phyloP scores from a whole-genome alignment of 2,797 vertebrate genomes.

The Carcharodon carcharias region DNA sequence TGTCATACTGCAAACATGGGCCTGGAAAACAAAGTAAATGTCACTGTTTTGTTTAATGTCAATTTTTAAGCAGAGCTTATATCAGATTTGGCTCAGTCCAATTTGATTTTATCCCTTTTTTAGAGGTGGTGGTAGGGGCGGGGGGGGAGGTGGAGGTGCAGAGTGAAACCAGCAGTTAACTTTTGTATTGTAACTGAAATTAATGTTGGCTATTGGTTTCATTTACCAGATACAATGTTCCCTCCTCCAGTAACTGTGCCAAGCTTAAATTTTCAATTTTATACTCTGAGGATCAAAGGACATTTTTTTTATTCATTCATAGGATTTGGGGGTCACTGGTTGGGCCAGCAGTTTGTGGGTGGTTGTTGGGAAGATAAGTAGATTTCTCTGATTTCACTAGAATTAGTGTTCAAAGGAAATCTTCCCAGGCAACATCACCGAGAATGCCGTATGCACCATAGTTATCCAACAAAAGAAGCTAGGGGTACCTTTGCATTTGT shows the following conservation, averaged over 20 bases:
- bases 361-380: no score
- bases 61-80: neutral
- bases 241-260: neutral
- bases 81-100: neutral
- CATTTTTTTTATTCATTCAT: neutral
- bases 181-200: neutral
- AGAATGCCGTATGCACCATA: no score
- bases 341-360: neutral
- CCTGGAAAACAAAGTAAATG: neutral
- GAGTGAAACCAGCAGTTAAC: neutral
- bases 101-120: neutral
- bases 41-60: neutral
- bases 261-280: neutral
- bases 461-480: no score
- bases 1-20: no score
- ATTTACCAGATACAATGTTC: neutral
- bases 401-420: neutral
- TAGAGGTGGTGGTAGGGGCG: no score
- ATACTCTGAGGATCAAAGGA: neutral
- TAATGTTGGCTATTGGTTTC: neutral
- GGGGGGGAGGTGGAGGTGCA: no score
- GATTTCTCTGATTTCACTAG: neutral
- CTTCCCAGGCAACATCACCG: neutral
- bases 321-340: neutral
- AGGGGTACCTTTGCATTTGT: conserved; percentile 58